Conservation (phyloP, 2,888 invertebrate species). For the Plagodis dolabraria region DNA sequence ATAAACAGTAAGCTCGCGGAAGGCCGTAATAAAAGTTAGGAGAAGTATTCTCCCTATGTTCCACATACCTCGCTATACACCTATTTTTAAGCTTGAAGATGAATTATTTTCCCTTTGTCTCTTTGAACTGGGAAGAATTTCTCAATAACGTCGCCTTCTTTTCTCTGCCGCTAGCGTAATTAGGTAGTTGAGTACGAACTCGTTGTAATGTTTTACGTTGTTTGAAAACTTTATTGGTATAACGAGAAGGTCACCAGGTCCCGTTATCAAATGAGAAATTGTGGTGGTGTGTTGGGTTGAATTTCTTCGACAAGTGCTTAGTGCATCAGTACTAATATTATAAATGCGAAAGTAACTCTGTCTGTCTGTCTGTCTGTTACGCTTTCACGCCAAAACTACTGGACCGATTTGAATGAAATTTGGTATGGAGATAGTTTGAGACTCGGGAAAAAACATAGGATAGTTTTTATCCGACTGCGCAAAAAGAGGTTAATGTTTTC, state of each 20-base stretch:
- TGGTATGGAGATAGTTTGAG: no score
- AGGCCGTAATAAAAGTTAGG: slow-evolving; percentile 63
- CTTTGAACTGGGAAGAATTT: slow-evolving; percentile 47
- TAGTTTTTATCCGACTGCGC: no score
- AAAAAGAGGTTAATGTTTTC: no score
- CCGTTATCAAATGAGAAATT: slow-evolving; percentile 12
- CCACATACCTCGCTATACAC: slow-evolving; percentile 36
- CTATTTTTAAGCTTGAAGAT: slow-evolving; percentile 50
- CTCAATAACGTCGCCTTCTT: slow-evolving; percentile 38
- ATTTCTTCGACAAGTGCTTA: slow-evolving; percentile 20
- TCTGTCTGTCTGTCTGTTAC: no score
- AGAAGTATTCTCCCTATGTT: slow-evolving; percentile 52
- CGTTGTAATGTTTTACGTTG: slow-evolving; percentile 24
- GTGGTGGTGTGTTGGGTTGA: slow-evolving; percentile 2
- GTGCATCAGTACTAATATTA: no score
- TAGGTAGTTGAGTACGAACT: slow-evolving; percentile 19
- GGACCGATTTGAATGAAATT: no score
- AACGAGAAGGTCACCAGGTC: slow-evolving; percentile 20
- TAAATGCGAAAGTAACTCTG: no score
- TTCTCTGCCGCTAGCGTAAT: slow-evolving; percentile 34
- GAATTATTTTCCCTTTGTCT: slow-evolving; percentile 48
- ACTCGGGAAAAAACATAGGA: no score
- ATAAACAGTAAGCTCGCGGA: slow-evolving; percentile 60
- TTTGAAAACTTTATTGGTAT: slow-evolving; percentile 23
- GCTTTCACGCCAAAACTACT: no score